phyloP scores from a whole-genome alignment of 2,888 invertebrate species.

The Sisyra nigra region DNA sequence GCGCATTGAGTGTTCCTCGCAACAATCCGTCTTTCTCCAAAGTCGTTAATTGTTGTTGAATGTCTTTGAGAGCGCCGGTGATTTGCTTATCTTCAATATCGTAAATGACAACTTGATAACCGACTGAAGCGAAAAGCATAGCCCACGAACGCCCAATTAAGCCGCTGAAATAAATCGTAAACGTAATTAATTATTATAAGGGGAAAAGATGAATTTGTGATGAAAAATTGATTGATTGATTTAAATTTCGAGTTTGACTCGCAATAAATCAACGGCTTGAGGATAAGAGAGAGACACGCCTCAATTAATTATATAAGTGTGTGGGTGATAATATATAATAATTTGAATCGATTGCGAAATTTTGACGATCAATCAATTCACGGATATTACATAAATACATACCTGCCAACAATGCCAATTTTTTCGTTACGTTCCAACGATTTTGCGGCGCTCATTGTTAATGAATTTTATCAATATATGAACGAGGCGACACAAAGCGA shows the following conservation, averaged over 20 bases:
- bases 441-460: too few species aligned
- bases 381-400: background rate
- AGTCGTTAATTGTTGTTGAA: slow-evolving; percentile 50
- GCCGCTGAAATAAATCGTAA: slow-evolving; percentile 43
- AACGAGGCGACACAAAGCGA: too few species aligned
- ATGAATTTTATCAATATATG: too few species aligned
- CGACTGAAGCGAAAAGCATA: slow-evolving; percentile 87
- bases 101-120: slow-evolving; percentile 74
- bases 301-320: too few species aligned
- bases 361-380: background rate
- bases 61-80: slow-evolving; percentile 52
- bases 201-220: too few species aligned
- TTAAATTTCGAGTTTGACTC: too few species aligned
- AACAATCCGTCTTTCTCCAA: slow-evolving; percentile 57
- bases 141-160: slow-evolving; percentile 94
- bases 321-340: background rate
- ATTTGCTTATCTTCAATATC: slow-evolving; percentile 70
- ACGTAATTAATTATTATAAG: background rate
- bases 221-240: too few species aligned
- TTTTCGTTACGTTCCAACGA: background rate
- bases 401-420: slow-evolving; percentile 5
- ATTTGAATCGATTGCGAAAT: background rate
- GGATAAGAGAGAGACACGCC: too few species aligned
- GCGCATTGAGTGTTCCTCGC: slow-evolving; percentile 56
- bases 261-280: too few species aligned